These are phyloP conservation scores for Tinea semifulvella DNA, from an alignment of 2,888 invertebrate species.

Conservation along the genomic window DNA sequence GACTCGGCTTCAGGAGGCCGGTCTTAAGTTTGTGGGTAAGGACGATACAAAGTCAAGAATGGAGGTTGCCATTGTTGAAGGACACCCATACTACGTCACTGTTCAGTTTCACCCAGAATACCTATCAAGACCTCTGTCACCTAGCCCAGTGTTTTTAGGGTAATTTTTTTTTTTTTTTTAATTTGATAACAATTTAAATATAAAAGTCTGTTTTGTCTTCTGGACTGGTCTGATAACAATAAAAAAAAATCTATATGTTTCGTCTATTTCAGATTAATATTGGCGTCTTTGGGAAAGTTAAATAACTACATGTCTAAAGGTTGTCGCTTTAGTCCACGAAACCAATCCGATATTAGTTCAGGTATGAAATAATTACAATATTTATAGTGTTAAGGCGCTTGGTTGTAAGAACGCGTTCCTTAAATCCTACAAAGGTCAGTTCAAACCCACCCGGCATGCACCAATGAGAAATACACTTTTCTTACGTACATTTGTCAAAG, in stretches of 20 bases:
- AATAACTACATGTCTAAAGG: constrained; percentile 76
- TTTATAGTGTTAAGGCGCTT: too few species aligned
- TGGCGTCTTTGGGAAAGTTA: constrained; percentile 88
- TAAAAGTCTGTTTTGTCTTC: too few species aligned
- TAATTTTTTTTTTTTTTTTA: constrained; percentile 22
- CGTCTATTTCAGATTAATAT: constrained; percentile 74
- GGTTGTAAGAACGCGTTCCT: too few species aligned
- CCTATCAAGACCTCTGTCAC: constrained; percentile 87
- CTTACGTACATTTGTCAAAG: too few species aligned
- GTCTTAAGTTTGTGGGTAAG: constrained; percentile 89
- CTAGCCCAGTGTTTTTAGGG: constrained; percentile 96
- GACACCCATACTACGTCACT: constrained; percentile 92
- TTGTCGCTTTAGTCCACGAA: constrained; percentile 77
- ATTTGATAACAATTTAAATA: too few species aligned
- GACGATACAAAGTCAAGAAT: constrained; percentile 87
- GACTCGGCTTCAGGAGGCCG: constrained; percentile 77
- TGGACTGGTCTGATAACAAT: too few species aligned
- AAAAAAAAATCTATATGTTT: too few species aligned
- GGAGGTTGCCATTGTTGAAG: constrained; percentile 90
- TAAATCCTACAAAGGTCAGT: too few species aligned
- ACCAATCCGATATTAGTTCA: constrained; percentile 79
- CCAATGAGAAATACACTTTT: too few species aligned
- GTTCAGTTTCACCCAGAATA: constrained; percentile 99
- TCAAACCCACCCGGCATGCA: too few species aligned
- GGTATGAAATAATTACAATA: constrained; percentile 28